Evolutionary conservation across 2,113 vertebrate species (phyloP).

Genomic region (Corapipo altera): DNA sequence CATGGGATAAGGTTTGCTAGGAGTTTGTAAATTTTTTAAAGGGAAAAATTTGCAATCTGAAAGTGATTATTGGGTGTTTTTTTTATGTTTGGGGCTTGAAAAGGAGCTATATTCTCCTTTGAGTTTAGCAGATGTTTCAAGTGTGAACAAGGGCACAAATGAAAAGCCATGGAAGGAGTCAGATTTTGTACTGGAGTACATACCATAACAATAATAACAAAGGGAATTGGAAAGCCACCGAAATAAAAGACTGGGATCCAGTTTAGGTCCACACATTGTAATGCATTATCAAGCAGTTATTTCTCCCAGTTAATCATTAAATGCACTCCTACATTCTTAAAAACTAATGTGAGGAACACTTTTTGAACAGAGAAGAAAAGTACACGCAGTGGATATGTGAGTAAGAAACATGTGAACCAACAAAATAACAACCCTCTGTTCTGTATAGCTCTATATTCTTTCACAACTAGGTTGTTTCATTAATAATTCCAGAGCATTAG

Average conservation of each 20-base stretch:
- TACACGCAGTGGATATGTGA: constrained; percentile 6
- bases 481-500: constrained; percentile 58
- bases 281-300: constrained; percentile 37
- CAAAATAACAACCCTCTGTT: constrained; percentile 26
- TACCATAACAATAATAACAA: constrained; percentile 2
- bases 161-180: not conserved
- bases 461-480: constrained; percentile 33
- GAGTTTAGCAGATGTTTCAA: not conserved
- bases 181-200: not conserved
- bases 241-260: constrained; percentile 45
- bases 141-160: not conserved
- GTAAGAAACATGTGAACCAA: not conserved
- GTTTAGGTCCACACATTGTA: constrained; percentile 17
- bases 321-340: constrained; percentile 27
- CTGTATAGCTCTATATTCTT: constrained; percentile 14
- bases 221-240: constrained; percentile 20
- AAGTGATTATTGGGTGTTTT: not conserved
- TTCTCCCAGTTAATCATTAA: constrained; percentile 48
- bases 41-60: not conserved
- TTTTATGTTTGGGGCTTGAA: not conserved
- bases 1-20: not conserved
- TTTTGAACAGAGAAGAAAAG: constrained; percentile 31
- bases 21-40: not conserved
- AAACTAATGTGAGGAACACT: not conserved
- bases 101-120: not conserved